Evolutionary conservation across 2,113 vertebrate species (phyloP).

Genomic region (Piliocolobus tephrosceles): DNA sequence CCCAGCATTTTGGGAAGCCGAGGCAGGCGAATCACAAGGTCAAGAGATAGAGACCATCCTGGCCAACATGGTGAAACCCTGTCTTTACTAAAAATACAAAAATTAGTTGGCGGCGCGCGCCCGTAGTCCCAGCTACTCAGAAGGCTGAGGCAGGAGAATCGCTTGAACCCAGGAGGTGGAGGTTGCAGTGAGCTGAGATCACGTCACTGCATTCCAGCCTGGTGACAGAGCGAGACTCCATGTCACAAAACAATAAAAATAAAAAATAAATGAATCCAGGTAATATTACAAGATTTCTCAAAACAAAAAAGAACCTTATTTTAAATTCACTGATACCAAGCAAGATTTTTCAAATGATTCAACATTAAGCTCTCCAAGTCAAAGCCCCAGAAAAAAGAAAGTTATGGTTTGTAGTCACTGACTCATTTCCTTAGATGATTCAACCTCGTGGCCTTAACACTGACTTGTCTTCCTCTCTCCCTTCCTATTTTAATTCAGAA

Average conservation of each 20-base stretch:
- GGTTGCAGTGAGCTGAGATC: no score
- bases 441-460: slow-evolving; percentile 40
- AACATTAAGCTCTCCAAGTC: slow-evolving; percentile 12
- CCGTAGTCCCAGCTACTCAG: no score
- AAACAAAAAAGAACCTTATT: background rate
- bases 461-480: background rate
- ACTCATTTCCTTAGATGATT: slow-evolving; percentile 75
- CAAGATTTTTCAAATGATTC: slow-evolving; percentile 33
- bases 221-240: no score
- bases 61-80: no score
- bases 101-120: accelerated
- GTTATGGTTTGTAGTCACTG: slow-evolving; percentile 58
- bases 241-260: no score
- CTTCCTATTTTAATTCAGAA: slow-evolving; percentile 10
- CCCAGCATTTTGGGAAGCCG: no score
- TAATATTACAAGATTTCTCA: background rate
- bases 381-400: slow-evolving; percentile 69
- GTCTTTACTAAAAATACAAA: no score
- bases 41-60: no score
- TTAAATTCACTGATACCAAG: slow-evolving; percentile 22
- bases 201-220: no score
- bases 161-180: no score
- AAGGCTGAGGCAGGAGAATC: no score
- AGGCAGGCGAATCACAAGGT: no score
- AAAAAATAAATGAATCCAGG: slow-evolving; percentile 16